phyloP scores from a whole-genome alignment of 2,888 invertebrate species.

The Stenolophus ochropezus region DNA sequence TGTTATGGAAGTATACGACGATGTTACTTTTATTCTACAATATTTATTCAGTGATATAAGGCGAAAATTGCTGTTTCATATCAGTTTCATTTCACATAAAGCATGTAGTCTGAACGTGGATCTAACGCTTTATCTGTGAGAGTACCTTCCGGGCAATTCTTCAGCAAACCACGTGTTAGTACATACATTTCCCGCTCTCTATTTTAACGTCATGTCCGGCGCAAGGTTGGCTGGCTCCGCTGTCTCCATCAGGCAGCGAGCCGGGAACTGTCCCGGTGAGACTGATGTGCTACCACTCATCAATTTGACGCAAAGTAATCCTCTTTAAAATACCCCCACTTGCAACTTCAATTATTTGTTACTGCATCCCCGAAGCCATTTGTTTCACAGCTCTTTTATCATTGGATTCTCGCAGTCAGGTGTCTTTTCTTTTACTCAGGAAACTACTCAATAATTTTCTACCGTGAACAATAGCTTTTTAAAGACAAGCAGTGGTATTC shows the following conservation, averaged over 20 bases:
- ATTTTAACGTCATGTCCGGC: conserved; percentile 12
- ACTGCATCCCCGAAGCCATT: background rate
- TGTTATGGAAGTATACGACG: no score
- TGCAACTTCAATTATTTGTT: conserved; percentile 41
- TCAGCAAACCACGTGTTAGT: conserved; percentile 39
- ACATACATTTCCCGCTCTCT: conserved; percentile 29
- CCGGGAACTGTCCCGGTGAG: conserved; percentile 32
- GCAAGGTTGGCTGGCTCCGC: conserved; percentile 2
- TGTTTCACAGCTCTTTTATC: background rate
- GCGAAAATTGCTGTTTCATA: no score
- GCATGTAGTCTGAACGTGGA: no score
- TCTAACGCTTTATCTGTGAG: background rate
- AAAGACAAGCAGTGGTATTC: no score
- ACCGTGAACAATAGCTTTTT: no score
- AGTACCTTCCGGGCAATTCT: background rate
- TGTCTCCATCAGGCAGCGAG: conserved; percentile 34
- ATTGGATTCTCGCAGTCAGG: background rate
- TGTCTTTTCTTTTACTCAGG: no score
- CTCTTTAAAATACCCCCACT: conserved; percentile 43
- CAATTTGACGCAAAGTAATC: conserved; percentile 51
- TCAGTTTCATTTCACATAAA: no score
- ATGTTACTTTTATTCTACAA: no score
- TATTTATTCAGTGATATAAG: no score
- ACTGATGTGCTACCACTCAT: conserved; percentile 49
- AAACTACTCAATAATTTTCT: no score